Evolutionary conservation across 2,888 invertebrate genomes (phyloP).

Genomic region (Microchrysa polita): DNA sequence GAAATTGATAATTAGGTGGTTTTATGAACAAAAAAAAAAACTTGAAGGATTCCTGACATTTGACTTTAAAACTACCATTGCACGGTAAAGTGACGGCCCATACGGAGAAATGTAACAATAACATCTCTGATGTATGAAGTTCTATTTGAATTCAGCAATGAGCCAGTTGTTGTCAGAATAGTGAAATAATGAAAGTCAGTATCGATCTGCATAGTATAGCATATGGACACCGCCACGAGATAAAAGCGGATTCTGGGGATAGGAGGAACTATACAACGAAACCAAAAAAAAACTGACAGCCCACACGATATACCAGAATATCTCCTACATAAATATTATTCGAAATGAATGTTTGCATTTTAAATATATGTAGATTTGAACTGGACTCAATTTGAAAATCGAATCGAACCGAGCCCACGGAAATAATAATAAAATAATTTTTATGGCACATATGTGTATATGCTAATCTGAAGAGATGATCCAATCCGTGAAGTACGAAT

Average conservation of each 20-base stretch:
- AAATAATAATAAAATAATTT: conserved; percentile 40
- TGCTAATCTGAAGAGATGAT: conserved; percentile 34
- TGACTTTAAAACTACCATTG: too few species aligned
- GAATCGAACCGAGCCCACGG: conserved; percentile 37
- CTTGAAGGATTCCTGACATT: not conserved
- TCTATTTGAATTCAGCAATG: not conserved
- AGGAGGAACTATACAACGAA: not conserved
- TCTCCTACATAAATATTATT: conserved; percentile 42
- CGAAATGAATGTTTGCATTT: conserved; percentile 39
- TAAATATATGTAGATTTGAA: conserved; percentile 41
- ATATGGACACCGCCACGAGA: not conserved
- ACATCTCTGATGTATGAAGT: not conserved
- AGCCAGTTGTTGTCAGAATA: not conserved
- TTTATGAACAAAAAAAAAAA: conserved; percentile 2
- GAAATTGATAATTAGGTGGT: conserved; percentile 41
- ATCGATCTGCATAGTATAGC: not conserved
- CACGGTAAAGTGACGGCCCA: not conserved
- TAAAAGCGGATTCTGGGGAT: not conserved
- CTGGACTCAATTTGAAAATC: conserved; percentile 24
- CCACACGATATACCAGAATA: conserved; percentile 40
- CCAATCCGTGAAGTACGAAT: not conserved
- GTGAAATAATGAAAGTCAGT: not conserved
- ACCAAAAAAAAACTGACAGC: not conserved
- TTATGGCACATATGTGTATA: conserved; percentile 25
- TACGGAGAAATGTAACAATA: not conserved